phyloP scores from a whole-genome alignment of 1,140 invertebrate species.

The Lineus longissimus region DNA sequence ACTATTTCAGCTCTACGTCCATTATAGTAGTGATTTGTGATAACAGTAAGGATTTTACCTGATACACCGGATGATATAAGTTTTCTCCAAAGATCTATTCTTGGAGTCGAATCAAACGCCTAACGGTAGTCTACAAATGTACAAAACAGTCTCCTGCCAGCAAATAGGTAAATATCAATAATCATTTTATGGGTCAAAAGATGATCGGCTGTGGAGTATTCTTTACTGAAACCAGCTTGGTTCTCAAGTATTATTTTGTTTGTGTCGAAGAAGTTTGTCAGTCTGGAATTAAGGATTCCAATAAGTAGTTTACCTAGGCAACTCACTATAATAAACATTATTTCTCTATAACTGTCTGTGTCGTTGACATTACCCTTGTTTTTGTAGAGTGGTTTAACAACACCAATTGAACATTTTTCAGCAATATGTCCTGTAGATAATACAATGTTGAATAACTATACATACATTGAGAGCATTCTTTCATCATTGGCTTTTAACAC shows the following conservation, averaged over 20 bases:
- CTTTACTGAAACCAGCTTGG: not conserved
- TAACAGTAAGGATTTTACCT: not conserved
- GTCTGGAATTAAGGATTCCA: not conserved
- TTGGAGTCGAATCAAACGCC: not conserved
- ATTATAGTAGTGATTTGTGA: not conserved
- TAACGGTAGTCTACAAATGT: not conserved
- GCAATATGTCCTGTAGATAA: too few relatives aligned
- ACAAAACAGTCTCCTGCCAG: not conserved
- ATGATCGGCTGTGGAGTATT: slow-evolving; percentile 3
- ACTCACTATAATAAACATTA: not conserved
- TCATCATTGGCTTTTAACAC: too few relatives aligned
- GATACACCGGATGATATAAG: not conserved
- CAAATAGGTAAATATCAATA: not conserved
- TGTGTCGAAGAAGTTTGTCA: not conserved
- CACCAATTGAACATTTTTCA: too few relatives aligned
- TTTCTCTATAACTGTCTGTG: not conserved
- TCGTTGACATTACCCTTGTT: not conserved
- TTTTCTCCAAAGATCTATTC: not conserved
- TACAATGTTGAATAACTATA: too few relatives aligned
- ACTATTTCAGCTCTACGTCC: not conserved
- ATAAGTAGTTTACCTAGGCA: not conserved
- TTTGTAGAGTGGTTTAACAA: too few relatives aligned
- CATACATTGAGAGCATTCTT: too few relatives aligned
- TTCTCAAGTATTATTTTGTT: not conserved
- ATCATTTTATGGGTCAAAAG: not conserved